phyloP scores from a whole-genome alignment of 2,888 invertebrate species.

The Synergus gifuensis region DNA sequence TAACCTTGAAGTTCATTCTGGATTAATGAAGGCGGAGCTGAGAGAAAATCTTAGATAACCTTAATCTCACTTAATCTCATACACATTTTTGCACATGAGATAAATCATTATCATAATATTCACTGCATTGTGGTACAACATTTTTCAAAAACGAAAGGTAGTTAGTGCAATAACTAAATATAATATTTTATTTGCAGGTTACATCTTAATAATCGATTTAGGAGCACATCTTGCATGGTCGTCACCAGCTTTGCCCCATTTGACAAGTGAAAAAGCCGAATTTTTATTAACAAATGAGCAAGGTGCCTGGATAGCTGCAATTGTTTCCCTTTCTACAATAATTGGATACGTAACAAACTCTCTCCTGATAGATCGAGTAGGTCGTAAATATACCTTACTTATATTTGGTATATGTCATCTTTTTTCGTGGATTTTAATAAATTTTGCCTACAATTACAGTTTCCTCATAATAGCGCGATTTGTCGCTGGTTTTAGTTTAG shows the following conservation, averaged over 20 bases:
- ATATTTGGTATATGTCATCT: slow-evolving; percentile 66
- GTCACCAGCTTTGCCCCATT: slow-evolving; percentile 68
- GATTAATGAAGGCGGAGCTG: not conserved
- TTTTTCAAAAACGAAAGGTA: no score
- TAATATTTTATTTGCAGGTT: slow-evolving; percentile 28
- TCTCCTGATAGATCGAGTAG: slow-evolving; percentile 64
- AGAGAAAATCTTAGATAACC: not conserved
- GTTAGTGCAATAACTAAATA: no score
- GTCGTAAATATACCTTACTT: slow-evolving; percentile 67
- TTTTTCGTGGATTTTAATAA: slow-evolving; percentile 69
- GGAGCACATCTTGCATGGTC: slow-evolving; percentile 70
- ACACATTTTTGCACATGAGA: not conserved
- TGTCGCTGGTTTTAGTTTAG: slow-evolving; percentile 77
- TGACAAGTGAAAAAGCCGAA: slow-evolving; percentile 60
- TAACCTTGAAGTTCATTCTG: not conserved
- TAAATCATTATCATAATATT: not conserved
- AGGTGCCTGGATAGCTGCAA: not conserved
- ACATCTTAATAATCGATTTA: slow-evolving; percentile 67
- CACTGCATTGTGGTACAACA: not conserved
- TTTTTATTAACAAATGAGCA: slow-evolving; percentile 61
- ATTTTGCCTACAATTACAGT: slow-evolving; percentile 60
- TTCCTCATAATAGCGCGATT: slow-evolving; percentile 76
- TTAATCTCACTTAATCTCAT: not conserved
- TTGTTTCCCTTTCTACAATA: not conserved
- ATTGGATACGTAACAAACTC: not conserved